phyloP scores from a whole-genome alignment of 1,140 invertebrate genomes.

The Spodoptera litura region DNA sequence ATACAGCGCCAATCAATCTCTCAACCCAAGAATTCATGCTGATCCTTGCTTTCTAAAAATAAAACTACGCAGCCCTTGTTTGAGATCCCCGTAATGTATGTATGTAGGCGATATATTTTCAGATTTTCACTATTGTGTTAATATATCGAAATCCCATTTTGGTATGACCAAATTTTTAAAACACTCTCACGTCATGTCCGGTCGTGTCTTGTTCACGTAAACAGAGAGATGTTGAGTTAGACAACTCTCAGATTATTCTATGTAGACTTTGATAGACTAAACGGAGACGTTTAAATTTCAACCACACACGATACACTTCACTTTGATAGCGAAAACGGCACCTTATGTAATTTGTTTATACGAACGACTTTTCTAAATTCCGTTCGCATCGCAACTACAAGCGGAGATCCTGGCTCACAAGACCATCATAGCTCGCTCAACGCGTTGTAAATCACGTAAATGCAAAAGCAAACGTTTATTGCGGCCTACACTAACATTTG shows the following conservation, averaged over 20 bases:
- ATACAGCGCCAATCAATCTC: conserved; percentile 21
- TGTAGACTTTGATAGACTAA: background rate
- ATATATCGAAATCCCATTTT: background rate
- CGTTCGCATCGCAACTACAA: background rate
- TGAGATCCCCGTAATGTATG: background rate
- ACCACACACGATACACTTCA: background rate
- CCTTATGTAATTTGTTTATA: conserved; percentile 12
- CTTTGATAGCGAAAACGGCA: background rate
- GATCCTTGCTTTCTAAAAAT: conserved; percentile 9
- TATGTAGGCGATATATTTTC: background rate
- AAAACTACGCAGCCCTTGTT: background rate
- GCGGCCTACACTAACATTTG: conserved; percentile 47
- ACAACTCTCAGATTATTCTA: background rate
- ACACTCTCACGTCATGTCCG: background rate
- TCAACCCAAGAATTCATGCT: conserved; percentile 2
- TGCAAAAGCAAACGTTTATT: conserved; percentile 47
- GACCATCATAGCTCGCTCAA: conserved; percentile 15
- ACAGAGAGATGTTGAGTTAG: background rate
- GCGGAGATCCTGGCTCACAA: background rate
- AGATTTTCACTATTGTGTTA: background rate
- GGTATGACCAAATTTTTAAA: background rate
- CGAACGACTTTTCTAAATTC: conserved; percentile 18
- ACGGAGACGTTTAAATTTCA: background rate
- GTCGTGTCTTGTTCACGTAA: too few relatives aligned
- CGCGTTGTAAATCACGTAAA: conserved; percentile 41